Conservation (phyloP, 2,888 invertebrate species). For the Catocala nupta region DNA sequence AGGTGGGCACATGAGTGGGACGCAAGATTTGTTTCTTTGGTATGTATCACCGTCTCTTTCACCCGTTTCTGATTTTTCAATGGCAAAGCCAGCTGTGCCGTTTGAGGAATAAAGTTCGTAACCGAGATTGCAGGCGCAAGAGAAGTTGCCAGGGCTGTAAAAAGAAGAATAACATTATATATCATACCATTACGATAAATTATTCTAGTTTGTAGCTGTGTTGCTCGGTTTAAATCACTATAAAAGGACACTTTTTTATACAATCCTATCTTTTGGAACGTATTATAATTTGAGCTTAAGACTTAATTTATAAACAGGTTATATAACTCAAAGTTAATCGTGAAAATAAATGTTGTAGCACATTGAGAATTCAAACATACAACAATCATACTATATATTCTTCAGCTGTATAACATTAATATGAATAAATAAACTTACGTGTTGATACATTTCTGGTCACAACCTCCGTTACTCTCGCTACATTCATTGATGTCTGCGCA, state of each 20-base stretch:
- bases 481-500: conserved; percentile 97
- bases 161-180: neutral
- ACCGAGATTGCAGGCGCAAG: conserved; percentile 96
- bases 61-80: conserved; percentile 95
- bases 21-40: conserved; percentile 97
- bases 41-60: conserved; percentile 95
- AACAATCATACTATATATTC: too few relatives aligned
- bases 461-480: conserved; percentile 94
- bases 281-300: too few relatives aligned
- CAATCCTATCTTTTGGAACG: too few relatives aligned
- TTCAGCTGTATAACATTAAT: neutral
- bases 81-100: conserved; percentile 95
- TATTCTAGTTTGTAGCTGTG: neutral
- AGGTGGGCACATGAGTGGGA: conserved; percentile 95
- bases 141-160: conserved; percentile 93
- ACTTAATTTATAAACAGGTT: too few relatives aligned
- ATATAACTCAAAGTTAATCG: too few relatives aligned
- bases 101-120: conserved; percentile 95
- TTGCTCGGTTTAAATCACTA: too few relatives aligned
- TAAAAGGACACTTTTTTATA: too few relatives aligned
- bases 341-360: too few relatives aligned
- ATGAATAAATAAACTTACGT: conserved; percentile 75
- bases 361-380: too few relatives aligned
- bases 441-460: conserved; percentile 97
- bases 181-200: neutral